phyloP scores from a whole-genome alignment of 2,113 vertebrate genomes.

The Tautogolabrus adspersus region DNA sequence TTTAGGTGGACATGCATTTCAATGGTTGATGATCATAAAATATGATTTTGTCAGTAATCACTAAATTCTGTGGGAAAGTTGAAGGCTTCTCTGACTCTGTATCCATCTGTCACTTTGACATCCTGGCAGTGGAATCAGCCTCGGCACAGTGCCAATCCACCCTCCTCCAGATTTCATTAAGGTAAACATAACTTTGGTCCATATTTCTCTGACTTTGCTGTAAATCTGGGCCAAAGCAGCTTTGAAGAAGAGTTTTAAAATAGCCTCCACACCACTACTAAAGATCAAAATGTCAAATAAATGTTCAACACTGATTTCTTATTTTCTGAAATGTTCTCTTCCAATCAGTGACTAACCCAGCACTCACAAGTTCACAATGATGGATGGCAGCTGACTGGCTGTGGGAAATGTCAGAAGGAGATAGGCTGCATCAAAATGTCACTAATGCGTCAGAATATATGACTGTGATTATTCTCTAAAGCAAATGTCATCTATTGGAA shows the following conservation, averaged over 20 bases:
- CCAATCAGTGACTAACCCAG: slow-evolving; percentile 42
- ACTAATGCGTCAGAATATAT: slow-evolving; percentile 32
- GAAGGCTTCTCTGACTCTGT: slow-evolving; percentile 25
- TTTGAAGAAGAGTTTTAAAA: slow-evolving; percentile 6
- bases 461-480: slow-evolving; percentile 29
- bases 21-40: slow-evolving; percentile 48
- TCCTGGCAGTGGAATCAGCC: slow-evolving; percentile 38
- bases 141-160: background rate
- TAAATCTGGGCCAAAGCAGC: background rate
- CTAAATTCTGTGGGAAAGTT: slow-evolving; percentile 41
- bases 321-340: background rate
- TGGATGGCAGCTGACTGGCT: slow-evolving; percentile 29
- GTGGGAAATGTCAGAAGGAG: slow-evolving; percentile 66
- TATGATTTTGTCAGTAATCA: slow-evolving; percentile 46
- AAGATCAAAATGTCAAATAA: slow-evolving; percentile 3
- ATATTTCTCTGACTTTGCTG: slow-evolving; percentile 32
- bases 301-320: slow-evolving; percentile 9
- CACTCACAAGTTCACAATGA: slow-evolving; percentile 43
- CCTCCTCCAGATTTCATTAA: slow-evolving; percentile 38
- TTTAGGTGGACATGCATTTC: slow-evolving; percentile 22
- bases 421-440: slow-evolving; percentile 56
- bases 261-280: background rate
- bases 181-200: slow-evolving; percentile 21
- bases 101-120: slow-evolving; percentile 53
- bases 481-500: slow-evolving; percentile 47